phyloP scores from a whole-genome alignment of 2,113 vertebrate genomes.

The Petrocephalus zakoni region DNA sequence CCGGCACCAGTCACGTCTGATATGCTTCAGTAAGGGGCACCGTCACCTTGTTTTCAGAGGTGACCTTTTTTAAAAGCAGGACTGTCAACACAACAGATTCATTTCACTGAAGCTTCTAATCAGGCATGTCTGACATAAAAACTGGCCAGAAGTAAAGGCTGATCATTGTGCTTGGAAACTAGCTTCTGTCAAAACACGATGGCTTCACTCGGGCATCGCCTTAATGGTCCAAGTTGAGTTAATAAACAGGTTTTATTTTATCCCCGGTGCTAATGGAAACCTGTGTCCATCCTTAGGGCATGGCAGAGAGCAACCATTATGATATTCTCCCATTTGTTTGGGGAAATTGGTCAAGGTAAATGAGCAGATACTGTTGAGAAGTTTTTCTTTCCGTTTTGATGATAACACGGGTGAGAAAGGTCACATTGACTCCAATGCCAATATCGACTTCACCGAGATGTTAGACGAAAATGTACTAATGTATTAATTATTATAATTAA shows the following conservation, averaged over 20 bases:
- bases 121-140: background rate
- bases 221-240: background rate
- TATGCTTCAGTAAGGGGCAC: background rate
- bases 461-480: background rate
- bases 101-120: background rate
- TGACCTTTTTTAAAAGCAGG: conserved; percentile 2
- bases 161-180: background rate
- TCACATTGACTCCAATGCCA: background rate
- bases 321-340: background rate
- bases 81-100: conserved; percentile 1
- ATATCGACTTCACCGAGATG: background rate
- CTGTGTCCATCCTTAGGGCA: background rate
- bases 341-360: background rate
- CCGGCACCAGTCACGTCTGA: background rate
- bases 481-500: background rate
- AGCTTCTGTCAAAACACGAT: background rate
- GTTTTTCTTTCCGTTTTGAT: background rate
- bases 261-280: background rate
- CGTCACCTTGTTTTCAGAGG: background rate
- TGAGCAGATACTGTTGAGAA: background rate
- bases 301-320: background rate
- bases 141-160: background rate
- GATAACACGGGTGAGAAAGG: background rate
- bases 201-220: background rate
- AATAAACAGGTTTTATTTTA: background rate